A percentile compares a stretch with the other conserved stretches of the same genome.
Conservation (phyloP, 2,888 invertebrate species). For the Polyommatus icarus region DNA sequence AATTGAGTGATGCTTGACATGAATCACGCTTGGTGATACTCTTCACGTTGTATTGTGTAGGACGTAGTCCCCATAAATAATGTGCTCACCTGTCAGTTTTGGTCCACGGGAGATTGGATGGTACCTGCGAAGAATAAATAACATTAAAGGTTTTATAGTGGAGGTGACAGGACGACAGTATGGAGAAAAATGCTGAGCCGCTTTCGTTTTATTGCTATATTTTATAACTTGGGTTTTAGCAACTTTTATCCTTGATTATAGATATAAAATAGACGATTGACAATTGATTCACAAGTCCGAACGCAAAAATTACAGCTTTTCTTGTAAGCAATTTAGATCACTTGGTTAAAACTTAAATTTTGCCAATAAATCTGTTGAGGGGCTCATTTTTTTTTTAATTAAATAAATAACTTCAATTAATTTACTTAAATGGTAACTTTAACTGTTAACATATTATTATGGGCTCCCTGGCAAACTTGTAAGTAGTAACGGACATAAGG, state of each 20-base stretch:
- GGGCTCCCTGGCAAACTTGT: not conserved
- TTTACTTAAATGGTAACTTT: not conserved
- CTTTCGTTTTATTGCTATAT: not conserved
- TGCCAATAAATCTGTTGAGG: too few species aligned
- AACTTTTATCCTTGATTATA: too few species aligned
- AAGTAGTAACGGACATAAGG: not conserved
- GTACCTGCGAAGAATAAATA: constrained; percentile 24
- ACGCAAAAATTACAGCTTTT: too few species aligned
- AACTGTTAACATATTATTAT: not conserved
- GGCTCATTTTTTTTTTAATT: not conserved
- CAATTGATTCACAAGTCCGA: too few species aligned
- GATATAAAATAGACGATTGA: too few species aligned
- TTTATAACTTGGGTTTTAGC: not conserved
- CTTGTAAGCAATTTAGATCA: too few species aligned
- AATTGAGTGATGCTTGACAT: constrained; percentile 12
- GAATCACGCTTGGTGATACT: constrained; percentile 16
- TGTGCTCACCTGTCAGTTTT: constrained; percentile 19
- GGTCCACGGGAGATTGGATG: constrained; percentile 24
- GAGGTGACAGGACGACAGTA: not conserved
- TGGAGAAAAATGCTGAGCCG: not conserved
- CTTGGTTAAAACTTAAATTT: too few species aligned
- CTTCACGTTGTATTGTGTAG: constrained; percentile 17
- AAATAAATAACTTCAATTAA: not conserved
- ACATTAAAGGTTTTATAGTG: constrained; percentile 16
- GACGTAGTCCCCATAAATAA: constrained; percentile 16